Percentiles rank a stretch among this genome's conserved stretches.
Conservation (phyloP, 2,113 vertebrate species). For the Leptocoma aspasia region DNA sequence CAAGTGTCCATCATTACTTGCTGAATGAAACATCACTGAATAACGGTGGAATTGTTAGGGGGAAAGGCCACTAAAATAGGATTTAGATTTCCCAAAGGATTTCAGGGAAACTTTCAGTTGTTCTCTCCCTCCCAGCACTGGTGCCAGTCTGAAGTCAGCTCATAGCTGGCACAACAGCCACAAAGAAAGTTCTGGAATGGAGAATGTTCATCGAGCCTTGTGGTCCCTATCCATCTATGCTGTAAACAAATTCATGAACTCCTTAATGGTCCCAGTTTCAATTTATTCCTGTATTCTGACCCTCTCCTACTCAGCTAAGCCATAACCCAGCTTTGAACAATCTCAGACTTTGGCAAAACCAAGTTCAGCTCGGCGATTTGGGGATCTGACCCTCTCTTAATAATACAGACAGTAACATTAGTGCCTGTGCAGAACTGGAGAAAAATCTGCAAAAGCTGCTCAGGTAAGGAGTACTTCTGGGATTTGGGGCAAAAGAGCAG, state of each 20-base stretch:
- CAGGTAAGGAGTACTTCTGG: not conserved
- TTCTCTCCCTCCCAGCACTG: not conserved
- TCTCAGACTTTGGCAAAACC: not conserved
- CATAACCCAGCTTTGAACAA: not conserved
- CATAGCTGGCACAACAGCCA: not conserved
- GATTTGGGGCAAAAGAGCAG: not conserved
- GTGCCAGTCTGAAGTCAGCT: not conserved
- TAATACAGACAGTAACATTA: not conserved
- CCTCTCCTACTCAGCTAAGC: not conserved
- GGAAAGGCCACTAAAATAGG: not conserved
- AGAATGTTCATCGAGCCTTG: not conserved
- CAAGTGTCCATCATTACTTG: not conserved
- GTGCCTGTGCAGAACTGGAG: not conserved
- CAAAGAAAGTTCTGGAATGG: not conserved
- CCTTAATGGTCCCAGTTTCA: not conserved
- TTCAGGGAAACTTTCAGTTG: not conserved
- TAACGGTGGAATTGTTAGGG: not conserved
- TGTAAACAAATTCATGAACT: not conserved
- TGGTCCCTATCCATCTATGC: not conserved
- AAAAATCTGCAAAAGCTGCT: not conserved
- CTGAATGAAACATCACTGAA: not conserved
- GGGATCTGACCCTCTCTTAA: not conserved
- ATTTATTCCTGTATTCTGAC: not conserved
- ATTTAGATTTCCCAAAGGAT: not conserved
- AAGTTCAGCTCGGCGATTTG: not conserved